Conservation (phyloP, 2,888 invertebrate genomes). For the Tiliacea citrago region DNA sequence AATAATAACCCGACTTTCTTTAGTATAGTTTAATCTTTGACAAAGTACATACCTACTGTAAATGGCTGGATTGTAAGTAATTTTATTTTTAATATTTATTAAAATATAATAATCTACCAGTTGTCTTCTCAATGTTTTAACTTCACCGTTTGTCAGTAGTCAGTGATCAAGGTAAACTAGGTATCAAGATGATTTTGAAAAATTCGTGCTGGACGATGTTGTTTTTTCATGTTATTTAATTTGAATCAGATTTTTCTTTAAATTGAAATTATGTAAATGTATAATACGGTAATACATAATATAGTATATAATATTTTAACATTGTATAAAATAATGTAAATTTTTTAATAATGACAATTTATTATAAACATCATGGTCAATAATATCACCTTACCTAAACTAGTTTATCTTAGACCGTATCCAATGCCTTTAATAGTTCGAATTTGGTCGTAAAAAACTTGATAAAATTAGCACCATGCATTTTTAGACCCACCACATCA, state of each 20-base stretch:
- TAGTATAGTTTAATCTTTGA: constrained; percentile 21
- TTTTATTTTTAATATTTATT: not conserved
- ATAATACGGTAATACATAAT: too few species aligned
- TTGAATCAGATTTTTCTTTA: not conserved
- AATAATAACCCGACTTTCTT: constrained; percentile 17
- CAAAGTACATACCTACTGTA: not conserved
- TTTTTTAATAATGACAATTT: not conserved
- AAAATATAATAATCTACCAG: too few species aligned
- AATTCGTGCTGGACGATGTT: not conserved
- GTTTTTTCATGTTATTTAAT: not conserved
- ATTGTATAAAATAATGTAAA: not conserved
- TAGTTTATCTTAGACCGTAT: not conserved
- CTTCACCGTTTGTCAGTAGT: not conserved
- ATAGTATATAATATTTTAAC: too few species aligned
- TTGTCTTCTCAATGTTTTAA: not conserved
- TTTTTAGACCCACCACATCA: not conserved
- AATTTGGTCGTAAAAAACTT: not conserved
- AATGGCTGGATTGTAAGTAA: constrained; percentile 57
- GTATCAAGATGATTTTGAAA: not conserved
- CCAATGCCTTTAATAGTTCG: not conserved
- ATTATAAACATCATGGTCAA: not conserved
- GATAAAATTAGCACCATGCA: not conserved
- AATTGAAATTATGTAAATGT: not conserved
- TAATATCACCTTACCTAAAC: too few species aligned
- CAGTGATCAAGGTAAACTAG: not conserved